These are phyloP conservation scores for Alcis repandata DNA, from an alignment of 2,888 invertebrate genomes.

Conservation along the genomic window DNA sequence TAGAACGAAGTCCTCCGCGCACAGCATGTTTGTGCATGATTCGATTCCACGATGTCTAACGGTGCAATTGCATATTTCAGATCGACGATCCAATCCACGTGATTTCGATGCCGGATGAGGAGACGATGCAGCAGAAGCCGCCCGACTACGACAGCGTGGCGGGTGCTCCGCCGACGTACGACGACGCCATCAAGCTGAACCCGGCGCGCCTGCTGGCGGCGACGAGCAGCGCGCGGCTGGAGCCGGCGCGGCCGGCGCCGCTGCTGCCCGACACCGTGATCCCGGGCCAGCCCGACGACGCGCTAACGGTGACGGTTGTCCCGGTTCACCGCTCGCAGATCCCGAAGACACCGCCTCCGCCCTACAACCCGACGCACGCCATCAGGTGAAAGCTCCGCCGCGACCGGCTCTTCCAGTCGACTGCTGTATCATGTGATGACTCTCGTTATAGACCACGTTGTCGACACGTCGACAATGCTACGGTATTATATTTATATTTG, in stretches of 20 bases:
- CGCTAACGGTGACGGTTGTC: slow-evolving; percentile 55
- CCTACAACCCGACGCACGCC: slow-evolving; percentile 80
- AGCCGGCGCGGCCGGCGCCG: slow-evolving; percentile 49
- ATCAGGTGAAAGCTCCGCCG: slow-evolving; percentile 80
- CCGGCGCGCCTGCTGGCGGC: slow-evolving; percentile 85
- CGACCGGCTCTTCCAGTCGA: slow-evolving; percentile 76
- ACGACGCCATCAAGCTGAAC: slow-evolving; percentile 90
- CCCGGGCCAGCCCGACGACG: slow-evolving; percentile 69
- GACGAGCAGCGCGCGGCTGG: slow-evolving; percentile 68
- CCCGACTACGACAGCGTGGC: slow-evolving; percentile 91
- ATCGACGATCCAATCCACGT: slow-evolving; percentile 89
- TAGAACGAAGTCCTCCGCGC: slow-evolving; percentile 33
- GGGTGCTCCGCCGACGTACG: slow-evolving; percentile 90
- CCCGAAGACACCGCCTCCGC: slow-evolving; percentile 83
- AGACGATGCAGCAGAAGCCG: slow-evolving; percentile 89
- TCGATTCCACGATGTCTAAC: background rate
- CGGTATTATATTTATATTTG: slow-evolving; percentile 76
- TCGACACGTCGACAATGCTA: slow-evolving; percentile 62
- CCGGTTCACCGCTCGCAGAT: slow-evolving; percentile 74
- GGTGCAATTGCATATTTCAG: slow-evolving; percentile 71
- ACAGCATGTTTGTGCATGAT: slow-evolving; percentile 33
- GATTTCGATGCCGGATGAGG: slow-evolving; percentile 87
- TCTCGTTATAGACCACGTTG: slow-evolving; percentile 66
- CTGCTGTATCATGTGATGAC: slow-evolving; percentile 84
- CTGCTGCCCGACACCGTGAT: slow-evolving; percentile 62